These are phyloP conservation scores for Apodemus agrarius DNA, from an alignment of 2,797 vertebrate species.

Conservation along the genomic window DNA sequence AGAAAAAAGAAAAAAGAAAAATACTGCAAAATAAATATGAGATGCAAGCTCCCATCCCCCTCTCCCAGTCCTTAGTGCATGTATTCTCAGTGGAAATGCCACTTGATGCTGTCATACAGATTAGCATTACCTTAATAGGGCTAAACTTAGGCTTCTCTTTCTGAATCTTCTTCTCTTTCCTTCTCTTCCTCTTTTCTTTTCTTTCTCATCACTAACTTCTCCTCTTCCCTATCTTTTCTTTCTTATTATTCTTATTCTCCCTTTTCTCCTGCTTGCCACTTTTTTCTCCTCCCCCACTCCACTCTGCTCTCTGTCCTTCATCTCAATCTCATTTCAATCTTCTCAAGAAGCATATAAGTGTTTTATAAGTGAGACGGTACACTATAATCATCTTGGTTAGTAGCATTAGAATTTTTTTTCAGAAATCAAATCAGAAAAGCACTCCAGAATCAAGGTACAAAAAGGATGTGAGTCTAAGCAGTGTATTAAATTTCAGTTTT, in stretches of 20 bases:
- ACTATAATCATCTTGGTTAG: conserved; percentile 44
- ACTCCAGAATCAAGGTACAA: background rate
- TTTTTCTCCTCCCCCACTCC: background rate
- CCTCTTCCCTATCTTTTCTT: background rate
- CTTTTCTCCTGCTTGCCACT: no score
- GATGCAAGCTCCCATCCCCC: background rate
- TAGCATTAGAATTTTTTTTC: background rate
- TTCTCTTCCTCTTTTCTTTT: background rate
- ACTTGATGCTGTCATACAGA: background rate
- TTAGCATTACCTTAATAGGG: background rate
- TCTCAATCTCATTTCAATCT: background rate
- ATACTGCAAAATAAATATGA: background rate
- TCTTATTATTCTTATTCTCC: background rate
- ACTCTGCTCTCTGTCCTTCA: background rate
- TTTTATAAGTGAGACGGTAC: background rate
- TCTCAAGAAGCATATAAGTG: background rate
- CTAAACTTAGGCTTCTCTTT: background rate
- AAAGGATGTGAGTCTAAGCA: background rate
- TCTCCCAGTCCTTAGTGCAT: background rate
- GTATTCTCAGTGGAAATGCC: background rate
- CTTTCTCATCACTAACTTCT: background rate
- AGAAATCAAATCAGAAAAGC: conserved; percentile 32
- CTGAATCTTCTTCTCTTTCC: background rate
- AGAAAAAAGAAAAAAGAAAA: background rate
- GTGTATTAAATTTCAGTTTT: conserved; percentile 48